Conservation (phyloP, 2,888 invertebrate genomes). For the Pocota personata region DNA sequence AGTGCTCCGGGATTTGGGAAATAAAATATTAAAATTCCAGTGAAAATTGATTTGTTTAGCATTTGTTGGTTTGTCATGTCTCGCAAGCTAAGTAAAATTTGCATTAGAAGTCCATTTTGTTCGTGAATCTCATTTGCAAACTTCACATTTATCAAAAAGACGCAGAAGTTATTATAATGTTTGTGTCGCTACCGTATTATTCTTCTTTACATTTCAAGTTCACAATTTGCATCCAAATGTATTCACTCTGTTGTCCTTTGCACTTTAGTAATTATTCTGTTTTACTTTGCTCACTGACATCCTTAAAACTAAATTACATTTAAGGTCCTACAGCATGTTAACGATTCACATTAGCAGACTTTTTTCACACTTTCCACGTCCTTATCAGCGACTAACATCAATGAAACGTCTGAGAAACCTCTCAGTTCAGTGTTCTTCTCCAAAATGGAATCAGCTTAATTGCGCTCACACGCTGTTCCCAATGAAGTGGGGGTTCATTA, state of each 20-base stretch:
- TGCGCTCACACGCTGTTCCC: conserved; percentile 22
- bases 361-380: conserved; percentile 6
- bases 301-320: conserved; percentile 22
- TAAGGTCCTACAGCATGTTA: conserved; percentile 11
- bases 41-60: neutral
- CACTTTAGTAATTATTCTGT: conserved; percentile 13
- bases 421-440: neutral
- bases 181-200: neutral
- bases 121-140: neutral
- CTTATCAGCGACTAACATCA: neutral
- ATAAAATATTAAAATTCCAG: no score
- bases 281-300: neutral
- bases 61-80: neutral
- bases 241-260: neutral
- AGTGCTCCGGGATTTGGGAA: no score
- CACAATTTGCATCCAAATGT: conserved; percentile 15
- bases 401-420: conserved; percentile 12
- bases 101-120: neutral
- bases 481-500: conserved; percentile 32
- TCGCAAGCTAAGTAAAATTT: neutral
- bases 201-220: neutral
- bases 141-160: neutral
- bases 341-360: conserved; percentile 7
- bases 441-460: conserved; percentile 39
- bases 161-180: neutral